Percentiles rank a stretch among this genome's conserved stretches.
These are phyloP conservation scores for Guaruba guarouba DNA, from an alignment of 2,113 vertebrate genomes.

Conservation along the genomic window DNA sequence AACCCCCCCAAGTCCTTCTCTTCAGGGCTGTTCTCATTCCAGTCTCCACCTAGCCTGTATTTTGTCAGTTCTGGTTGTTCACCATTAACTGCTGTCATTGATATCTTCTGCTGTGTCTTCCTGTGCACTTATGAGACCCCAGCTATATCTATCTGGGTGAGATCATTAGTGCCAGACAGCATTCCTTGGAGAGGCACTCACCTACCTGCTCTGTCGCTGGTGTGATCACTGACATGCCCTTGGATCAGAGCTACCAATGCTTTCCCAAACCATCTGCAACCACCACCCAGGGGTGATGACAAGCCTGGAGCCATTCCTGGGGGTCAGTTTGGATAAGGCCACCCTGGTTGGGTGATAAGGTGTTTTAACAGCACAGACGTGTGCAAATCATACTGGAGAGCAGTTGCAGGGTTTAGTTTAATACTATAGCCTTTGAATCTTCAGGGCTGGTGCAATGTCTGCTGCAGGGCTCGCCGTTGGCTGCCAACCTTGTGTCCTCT, in stretches of 20 bases:
- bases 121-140: background rate
- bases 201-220: background rate
- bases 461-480: rapidly evolving
- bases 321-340: background rate
- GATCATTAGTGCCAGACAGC: background rate
- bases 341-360: rapidly evolving
- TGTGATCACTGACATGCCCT: background rate
- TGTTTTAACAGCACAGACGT: rapidly evolving
- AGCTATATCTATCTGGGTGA: rapidly evolving
- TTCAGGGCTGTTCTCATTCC: background rate
- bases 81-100: background rate
- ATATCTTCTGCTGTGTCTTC: background rate
- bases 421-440: rapidly evolving
- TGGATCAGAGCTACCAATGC: background rate
- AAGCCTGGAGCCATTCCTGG: rapidly evolving
- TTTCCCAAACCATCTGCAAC: background rate
- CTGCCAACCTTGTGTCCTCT: rapidly evolving
- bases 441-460: background rate
- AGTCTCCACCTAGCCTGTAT: background rate
- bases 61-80: background rate
- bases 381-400: background rate
- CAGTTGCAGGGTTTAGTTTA: rapidly evolving
- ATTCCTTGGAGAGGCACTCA: rapidly evolving
- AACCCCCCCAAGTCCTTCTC: background rate
- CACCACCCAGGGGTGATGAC: background rate